Evolutionary conservation across 2,113 vertebrate genomes (phyloP).

Genomic region (Muntiacus muntjak): DNA sequence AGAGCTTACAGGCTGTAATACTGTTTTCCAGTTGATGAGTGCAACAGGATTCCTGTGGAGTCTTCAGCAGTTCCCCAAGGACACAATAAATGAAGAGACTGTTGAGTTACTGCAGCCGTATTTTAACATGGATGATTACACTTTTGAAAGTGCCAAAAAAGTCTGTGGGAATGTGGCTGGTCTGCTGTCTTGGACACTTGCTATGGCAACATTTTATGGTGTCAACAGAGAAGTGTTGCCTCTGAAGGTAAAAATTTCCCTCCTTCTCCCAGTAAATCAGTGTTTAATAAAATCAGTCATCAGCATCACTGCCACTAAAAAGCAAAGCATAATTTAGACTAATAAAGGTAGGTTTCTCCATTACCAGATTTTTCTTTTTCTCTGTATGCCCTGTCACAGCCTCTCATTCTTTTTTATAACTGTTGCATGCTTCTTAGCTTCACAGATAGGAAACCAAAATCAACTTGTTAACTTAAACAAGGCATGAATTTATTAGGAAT

Average conservation of each 20-base stretch:
- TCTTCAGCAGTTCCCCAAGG: slow-evolving; percentile 85
- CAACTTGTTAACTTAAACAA: background rate
- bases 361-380: background rate
- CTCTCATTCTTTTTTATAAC: background rate
- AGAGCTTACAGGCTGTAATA: background rate
- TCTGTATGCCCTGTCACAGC: background rate
- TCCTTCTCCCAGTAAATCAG: background rate
- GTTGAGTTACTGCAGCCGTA: slow-evolving; percentile 85
- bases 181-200: slow-evolving; percentile 84
- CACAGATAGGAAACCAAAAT: background rate
- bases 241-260: slow-evolving; percentile 79
- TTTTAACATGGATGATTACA: slow-evolving; percentile 85
- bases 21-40: slow-evolving; percentile 85
- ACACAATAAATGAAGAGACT: slow-evolving; percentile 84
- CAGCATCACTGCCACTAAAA: background rate
- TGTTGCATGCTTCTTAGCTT: background rate
- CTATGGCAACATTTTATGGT: slow-evolving; percentile 83
- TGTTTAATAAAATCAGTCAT: background rate
- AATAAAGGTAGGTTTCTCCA: background rate
- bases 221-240: slow-evolving; percentile 85
- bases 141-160: slow-evolving; percentile 79
- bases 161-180: slow-evolving; percentile 87
- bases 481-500: background rate
- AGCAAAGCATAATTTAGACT: background rate
- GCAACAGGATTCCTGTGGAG: slow-evolving; percentile 82